Percentiles rank a stretch among this genome's conserved stretches.
Evolutionary conservation across 2,113 vertebrate genomes (phyloP).

Genomic region (Stomatorhinus ivindoensis): DNA sequence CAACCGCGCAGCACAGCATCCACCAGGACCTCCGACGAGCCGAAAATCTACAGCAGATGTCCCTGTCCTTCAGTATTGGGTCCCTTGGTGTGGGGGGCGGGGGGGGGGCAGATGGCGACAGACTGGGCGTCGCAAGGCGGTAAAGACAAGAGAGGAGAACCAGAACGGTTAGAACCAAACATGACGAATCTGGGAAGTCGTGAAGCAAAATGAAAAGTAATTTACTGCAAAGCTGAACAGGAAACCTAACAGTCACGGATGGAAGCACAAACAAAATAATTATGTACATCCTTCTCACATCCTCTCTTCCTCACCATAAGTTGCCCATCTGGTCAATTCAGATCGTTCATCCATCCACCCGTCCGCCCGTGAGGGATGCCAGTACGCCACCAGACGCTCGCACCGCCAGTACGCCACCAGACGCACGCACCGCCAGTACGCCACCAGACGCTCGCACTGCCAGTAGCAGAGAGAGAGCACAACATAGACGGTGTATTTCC

Average conservation of each 20-base stretch:
- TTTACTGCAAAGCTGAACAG: background rate
- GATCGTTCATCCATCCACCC: background rate
- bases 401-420: background rate
- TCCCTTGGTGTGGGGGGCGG: background rate
- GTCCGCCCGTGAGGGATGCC: no score
- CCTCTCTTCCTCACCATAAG: background rate
- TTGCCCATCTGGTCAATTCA: background rate
- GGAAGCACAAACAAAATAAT: background rate
- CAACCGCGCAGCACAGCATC: background rate
- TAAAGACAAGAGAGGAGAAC: background rate
- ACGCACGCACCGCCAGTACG: background rate
- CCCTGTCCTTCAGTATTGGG: background rate
- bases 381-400: no score
- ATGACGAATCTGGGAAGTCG: background rate
- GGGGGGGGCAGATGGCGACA: background rate
- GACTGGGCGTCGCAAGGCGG: background rate
- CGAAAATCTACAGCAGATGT: background rate
- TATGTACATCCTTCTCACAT: background rate
- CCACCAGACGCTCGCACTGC: no score
- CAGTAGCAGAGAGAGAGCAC: no score
- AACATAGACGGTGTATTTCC: no score
- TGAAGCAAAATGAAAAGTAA: background rate
- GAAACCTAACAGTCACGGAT: background rate
- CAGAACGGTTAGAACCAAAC: background rate
- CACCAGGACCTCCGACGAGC: background rate